Conservation (phyloP, 1,140 invertebrate genomes). For the Tetramorium alpestre region DNA sequence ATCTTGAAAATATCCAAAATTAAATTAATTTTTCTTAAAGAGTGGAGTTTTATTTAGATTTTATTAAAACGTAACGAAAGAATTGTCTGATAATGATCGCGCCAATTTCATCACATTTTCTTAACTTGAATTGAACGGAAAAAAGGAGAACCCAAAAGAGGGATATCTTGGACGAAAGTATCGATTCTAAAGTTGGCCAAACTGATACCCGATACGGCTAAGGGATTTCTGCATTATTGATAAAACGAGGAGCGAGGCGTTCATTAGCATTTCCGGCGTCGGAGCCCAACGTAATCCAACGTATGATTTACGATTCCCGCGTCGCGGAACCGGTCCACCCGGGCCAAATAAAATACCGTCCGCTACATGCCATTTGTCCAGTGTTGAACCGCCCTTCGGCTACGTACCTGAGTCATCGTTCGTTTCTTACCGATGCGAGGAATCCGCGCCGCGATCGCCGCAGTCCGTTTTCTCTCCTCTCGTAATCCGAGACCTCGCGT, state of each 20-base stretch:
- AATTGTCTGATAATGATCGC: not conserved
- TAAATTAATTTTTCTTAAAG: not conserved
- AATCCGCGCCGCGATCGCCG: not conserved
- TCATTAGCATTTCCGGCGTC: conserved; percentile 77
- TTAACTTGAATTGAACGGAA: not conserved
- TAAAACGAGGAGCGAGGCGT: conserved; percentile 62
- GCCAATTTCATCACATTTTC: not conserved
- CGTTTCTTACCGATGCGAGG: conserved; percentile 31
- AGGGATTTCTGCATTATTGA: conserved; percentile 39
- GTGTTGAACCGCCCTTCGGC: conserved; percentile 8
- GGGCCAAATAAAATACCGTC: conserved; percentile 74
- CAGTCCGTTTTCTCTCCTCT: conserved; percentile 1
- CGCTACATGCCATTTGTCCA: conserved; percentile 48
- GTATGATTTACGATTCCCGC: conserved; percentile 79
- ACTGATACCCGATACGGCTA: not conserved
- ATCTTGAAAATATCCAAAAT: not conserved
- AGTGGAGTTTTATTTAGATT: not conserved
- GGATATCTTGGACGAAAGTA: not conserved
- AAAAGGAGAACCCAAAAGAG: not conserved
- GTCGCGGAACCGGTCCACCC: conserved; percentile 76
- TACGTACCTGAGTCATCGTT: conserved; percentile 31
- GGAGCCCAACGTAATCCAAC: conserved; percentile 69
- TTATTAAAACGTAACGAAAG: not conserved
- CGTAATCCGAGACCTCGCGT: conserved; percentile 28
- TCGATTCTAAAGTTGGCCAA: not conserved